A percentile compares a stretch with the other conserved stretches of the same genome.
Evolutionary conservation across 2,113 vertebrate genomes (phyloP).

Genomic region (Microtus oregoni): DNA sequence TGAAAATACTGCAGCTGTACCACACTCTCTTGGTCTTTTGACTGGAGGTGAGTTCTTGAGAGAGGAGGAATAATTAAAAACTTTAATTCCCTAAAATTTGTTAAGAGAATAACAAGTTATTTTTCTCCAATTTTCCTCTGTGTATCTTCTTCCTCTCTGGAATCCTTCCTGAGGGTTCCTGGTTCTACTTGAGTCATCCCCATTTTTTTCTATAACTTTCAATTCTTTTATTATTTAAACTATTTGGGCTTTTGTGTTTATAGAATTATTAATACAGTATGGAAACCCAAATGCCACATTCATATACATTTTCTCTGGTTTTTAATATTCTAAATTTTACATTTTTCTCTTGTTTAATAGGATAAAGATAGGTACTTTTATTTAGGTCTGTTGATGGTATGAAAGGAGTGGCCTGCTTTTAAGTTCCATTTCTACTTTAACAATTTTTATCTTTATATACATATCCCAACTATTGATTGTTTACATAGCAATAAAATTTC

Average conservation of each 20-base stretch:
- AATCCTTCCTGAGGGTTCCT: background rate
- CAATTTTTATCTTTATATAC: slow-evolving; percentile 3
- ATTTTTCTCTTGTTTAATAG: slow-evolving; percentile 56
- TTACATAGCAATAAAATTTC: slow-evolving; percentile 23
- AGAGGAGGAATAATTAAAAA: background rate
- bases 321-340: slow-evolving; percentile 44
- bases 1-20: background rate
- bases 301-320: slow-evolving; percentile 5
- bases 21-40: background rate
- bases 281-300: slow-evolving; percentile 1
- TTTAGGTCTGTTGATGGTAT: slow-evolving; percentile 55
- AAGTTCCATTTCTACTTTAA: slow-evolving; percentile 67
- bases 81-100: background rate
- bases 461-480: slow-evolving; percentile 65
- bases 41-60: background rate
- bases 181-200: background rate
- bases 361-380: slow-evolving; percentile 72
- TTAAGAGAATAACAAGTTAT: background rate
- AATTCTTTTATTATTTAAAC: slow-evolving; percentile 76
- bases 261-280: slow-evolving; percentile 74
- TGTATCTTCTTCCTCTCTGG: background rate
- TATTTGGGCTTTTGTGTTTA: slow-evolving; percentile 66
- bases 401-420: slow-evolving; percentile 28
- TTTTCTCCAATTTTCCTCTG: background rate
- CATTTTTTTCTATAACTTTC: slow-evolving; percentile 71